phyloP scores from a whole-genome alignment of 2,797 vertebrate species.

The Tamandua tetradactyla region DNA sequence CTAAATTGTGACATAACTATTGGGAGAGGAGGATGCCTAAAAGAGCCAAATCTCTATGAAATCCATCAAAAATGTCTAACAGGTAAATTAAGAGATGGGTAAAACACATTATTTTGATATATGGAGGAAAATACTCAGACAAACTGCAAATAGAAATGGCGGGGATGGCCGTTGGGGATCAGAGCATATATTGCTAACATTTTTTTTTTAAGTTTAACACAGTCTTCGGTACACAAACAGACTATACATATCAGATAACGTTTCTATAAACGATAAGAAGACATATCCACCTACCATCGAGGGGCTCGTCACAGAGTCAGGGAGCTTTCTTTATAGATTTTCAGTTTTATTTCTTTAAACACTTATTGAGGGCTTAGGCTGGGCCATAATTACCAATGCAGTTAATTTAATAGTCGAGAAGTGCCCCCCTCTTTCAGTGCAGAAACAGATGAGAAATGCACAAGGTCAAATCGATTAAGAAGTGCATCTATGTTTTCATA shows the following conservation, averaged over 20 bases:
- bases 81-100: background rate
- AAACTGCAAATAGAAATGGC: background rate
- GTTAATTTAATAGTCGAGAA: background rate
- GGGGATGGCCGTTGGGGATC: background rate
- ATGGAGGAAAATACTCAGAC: background rate
- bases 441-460: too few relatives aligned
- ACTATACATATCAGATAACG: background rate
- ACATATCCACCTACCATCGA: background rate
- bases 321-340: background rate
- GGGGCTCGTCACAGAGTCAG: accelerated
- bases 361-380: background rate
- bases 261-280: background rate
- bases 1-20: background rate
- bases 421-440: too few relatives aligned
- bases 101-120: background rate
- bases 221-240: background rate
- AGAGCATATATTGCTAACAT: too few relatives aligned
- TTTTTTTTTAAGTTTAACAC: background rate
- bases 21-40: background rate
- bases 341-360: background rate
- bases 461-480: too few relatives aligned
- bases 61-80: background rate
- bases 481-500: too few relatives aligned
- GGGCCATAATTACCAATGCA: background rate
- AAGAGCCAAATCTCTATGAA: background rate